These are phyloP conservation scores for Uria aalge DNA, from an alignment of 2,113 vertebrate genomes.

Conservation along the genomic window DNA sequence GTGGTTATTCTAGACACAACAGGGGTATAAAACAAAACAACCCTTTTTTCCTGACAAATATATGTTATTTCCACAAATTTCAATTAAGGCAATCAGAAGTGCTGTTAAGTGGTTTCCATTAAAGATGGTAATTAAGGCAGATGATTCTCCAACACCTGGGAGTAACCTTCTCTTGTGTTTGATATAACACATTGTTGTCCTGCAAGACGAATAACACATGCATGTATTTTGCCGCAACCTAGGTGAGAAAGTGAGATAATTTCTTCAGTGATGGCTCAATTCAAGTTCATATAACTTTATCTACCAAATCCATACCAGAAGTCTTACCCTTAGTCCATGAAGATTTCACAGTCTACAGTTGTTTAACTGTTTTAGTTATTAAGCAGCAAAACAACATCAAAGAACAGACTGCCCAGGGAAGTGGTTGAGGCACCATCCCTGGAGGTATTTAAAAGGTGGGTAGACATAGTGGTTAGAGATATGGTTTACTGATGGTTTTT, in stretches of 20 bases:
- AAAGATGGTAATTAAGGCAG: constrained; percentile 15
- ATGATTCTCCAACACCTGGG: neutral
- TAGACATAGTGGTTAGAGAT: too few relatives aligned
- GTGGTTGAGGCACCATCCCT: too few relatives aligned
- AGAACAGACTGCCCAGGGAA: neutral
- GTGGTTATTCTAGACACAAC: neutral
- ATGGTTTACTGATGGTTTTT: too few relatives aligned
- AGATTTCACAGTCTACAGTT: neutral
- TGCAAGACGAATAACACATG: neutral
- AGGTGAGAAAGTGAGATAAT: neutral
- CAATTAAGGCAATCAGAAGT: constrained; percentile 18
- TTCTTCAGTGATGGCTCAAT: neutral
- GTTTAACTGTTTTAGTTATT: neutral
- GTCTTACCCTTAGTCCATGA: neutral
- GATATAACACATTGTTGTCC: neutral
- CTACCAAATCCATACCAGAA: neutral
- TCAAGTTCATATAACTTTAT: neutral
- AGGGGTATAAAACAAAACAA: neutral
- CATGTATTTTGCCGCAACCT: neutral
- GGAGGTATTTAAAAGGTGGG: too few relatives aligned
- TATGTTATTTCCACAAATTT: neutral
- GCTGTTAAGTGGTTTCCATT: neutral
- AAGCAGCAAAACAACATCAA: neutral
- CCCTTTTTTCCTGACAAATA: neutral
- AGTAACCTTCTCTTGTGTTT: neutral